phyloP scores from a whole-genome alignment of 2,113 vertebrate species.

The Sapajus apella region DNA sequence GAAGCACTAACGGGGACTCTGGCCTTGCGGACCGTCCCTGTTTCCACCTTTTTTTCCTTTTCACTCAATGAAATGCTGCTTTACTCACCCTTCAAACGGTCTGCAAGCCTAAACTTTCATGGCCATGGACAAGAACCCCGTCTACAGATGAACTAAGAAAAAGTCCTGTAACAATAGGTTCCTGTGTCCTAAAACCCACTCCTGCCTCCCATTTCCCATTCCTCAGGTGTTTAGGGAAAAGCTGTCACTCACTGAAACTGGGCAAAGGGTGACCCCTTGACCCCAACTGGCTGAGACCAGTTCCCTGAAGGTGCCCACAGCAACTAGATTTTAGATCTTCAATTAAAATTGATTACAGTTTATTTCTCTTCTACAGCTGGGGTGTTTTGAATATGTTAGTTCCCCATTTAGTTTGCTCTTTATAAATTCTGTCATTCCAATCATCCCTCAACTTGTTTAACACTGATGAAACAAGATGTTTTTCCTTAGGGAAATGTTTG shows the following conservation, averaged over 20 bases:
- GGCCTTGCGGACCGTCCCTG: too few species aligned
- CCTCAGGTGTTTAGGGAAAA: not conserved
- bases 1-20: too few species aligned
- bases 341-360: not conserved
- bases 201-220: not conserved
- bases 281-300: not conserved
- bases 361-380: not conserved
- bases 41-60: too few species aligned
- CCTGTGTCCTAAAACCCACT: not conserved
- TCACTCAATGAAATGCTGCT: too few species aligned
- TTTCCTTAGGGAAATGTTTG: not conserved
- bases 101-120: too few species aligned
- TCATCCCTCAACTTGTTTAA: not conserved
- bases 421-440: not conserved
- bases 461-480: not conserved
- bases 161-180: not conserved
- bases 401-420: not conserved
- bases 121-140: too few species aligned
- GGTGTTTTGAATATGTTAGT: not conserved
- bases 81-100: too few species aligned
- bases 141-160: too few species aligned
- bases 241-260: not conserved
- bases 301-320: not conserved
- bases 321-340: not conserved
- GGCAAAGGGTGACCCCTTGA: too few species aligned